These are phyloP conservation scores for Chouioia cunea DNA, from an alignment of 2,888 invertebrate species.

Conservation along the genomic window DNA sequence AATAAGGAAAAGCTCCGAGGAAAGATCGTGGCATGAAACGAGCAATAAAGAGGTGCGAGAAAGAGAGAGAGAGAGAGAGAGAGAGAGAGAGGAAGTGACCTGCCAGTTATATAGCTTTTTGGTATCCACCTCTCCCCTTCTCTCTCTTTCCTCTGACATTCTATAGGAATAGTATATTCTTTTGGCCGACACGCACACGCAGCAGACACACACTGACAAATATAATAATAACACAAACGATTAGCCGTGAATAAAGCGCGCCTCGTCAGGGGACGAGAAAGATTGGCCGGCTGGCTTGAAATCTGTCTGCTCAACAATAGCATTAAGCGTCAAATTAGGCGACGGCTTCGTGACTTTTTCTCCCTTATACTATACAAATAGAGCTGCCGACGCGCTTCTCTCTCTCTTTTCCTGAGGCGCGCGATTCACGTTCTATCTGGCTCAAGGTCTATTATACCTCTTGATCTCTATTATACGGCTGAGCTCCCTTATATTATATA, in stretches of 20 bases:
- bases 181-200: no score
- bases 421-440: not conserved
- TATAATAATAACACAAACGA: conserved; percentile 28
- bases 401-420: conserved; percentile 6
- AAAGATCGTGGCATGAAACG: conserved; percentile 19
- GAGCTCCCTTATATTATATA: conserved; percentile 6
- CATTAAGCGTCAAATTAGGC: conserved; percentile 46
- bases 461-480: conserved; percentile 40
- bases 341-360: conserved; percentile 44
- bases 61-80: conserved; percentile 17
- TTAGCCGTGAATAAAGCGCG: conserved; percentile 37
- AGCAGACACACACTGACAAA: not conserved
- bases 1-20: not conserved
- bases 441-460: conserved; percentile 36
- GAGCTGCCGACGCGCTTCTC: not conserved
- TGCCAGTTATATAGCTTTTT: conserved; percentile 7
- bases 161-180: no score
- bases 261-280: no score
- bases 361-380: conserved; percentile 38
- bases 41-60: conserved; percentile 11
- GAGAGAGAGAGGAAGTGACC: conserved; percentile 29
- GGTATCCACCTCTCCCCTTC: not conserved
- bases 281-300: conserved; percentile 41
- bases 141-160: no score
- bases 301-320: conserved; percentile 49